phyloP scores from a whole-genome alignment of 64 coral and sea anemone species.

The Stichodactyla helianthus region DNA sequence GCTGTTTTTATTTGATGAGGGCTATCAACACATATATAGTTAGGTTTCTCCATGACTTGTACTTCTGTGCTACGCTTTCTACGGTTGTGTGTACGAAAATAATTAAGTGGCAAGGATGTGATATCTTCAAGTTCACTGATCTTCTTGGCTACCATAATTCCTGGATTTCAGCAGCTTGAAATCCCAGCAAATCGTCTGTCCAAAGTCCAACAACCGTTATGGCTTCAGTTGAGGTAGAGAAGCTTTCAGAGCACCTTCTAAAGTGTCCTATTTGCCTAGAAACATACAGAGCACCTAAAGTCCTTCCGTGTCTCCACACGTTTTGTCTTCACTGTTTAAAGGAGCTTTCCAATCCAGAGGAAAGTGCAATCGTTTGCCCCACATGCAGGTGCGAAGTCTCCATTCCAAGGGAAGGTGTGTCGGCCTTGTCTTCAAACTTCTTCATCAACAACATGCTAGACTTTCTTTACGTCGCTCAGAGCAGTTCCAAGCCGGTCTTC shows the following conservation, averaged over 20 bases:
- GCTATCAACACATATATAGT: background rate
- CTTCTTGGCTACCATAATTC: background rate
- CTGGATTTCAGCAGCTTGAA: background rate
- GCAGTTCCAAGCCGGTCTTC: slow-evolving; percentile 69
- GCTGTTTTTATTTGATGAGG: background rate
- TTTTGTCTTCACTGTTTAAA: slow-evolving; percentile 90
- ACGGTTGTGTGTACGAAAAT: background rate
- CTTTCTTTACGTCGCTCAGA: slow-evolving; percentile 82
- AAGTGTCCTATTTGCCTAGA: slow-evolving; percentile 96
- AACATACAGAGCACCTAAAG: slow-evolving; percentile 86
- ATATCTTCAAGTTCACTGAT: background rate
- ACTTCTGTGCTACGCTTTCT: background rate
- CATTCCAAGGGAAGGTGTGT: slow-evolving; percentile 74
- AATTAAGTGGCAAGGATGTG: background rate
- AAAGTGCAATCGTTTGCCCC: slow-evolving; percentile 75
- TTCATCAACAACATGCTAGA: slow-evolving; percentile 99
- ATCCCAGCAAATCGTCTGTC: too few relatives aligned
- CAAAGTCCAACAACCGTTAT: slow-evolving; percentile 7
- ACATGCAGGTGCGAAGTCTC: slow-evolving; percentile 81
- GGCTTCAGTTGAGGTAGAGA: slow-evolving; percentile 90
- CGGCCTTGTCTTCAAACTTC: slow-evolving; percentile 82
- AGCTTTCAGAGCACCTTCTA: slow-evolving; percentile 86
- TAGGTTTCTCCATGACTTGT: background rate
- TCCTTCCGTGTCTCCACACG: slow-evolving; percentile 85
- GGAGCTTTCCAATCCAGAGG: slow-evolving; percentile 58